Evolutionary conservation across 2,113 vertebrate species (phyloP).

Genomic region (Hiodon tergisus): DNA sequence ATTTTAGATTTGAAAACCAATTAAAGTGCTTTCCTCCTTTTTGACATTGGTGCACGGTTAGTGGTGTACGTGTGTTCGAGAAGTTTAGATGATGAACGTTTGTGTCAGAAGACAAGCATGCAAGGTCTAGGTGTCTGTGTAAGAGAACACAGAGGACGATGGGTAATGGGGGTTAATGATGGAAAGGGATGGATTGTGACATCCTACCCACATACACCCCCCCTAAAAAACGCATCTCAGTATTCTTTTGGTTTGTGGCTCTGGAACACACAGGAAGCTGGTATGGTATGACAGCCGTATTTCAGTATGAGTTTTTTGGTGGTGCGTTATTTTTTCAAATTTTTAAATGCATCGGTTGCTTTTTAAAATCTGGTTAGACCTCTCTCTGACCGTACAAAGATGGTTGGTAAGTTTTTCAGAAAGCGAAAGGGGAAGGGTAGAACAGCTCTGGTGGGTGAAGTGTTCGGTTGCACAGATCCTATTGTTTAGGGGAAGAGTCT

Average conservation of each 20-base stretch:
- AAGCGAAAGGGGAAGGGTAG: neutral
- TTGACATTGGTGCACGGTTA: neutral
- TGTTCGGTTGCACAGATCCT: too few species aligned
- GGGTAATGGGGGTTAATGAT: neutral
- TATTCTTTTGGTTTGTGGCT: too few species aligned
- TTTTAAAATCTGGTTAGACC: constrained; percentile 1
- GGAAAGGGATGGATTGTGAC: neutral
- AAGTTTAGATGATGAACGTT: neutral
- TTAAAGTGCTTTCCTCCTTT: neutral
- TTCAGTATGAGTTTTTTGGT: neutral
- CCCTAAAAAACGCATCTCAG: too few species aligned
- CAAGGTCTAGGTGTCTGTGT: neutral
- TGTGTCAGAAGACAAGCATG: neutral
- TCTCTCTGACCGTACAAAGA: neutral
- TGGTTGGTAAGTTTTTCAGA: neutral
- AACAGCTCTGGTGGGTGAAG: too few species aligned
- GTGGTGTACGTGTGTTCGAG: constrained; percentile 6
- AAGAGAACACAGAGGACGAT: neutral
- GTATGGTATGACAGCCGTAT: constrained; percentile 14
- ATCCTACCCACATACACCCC: neutral
- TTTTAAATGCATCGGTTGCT: neutral
- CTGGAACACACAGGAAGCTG: neutral
- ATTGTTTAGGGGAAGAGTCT: too few species aligned
- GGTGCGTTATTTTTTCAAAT: neutral
- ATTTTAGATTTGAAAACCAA: neutral